phyloP scores from a whole-genome alignment of 2,797 vertebrate species.

The Momotus momota region DNA sequence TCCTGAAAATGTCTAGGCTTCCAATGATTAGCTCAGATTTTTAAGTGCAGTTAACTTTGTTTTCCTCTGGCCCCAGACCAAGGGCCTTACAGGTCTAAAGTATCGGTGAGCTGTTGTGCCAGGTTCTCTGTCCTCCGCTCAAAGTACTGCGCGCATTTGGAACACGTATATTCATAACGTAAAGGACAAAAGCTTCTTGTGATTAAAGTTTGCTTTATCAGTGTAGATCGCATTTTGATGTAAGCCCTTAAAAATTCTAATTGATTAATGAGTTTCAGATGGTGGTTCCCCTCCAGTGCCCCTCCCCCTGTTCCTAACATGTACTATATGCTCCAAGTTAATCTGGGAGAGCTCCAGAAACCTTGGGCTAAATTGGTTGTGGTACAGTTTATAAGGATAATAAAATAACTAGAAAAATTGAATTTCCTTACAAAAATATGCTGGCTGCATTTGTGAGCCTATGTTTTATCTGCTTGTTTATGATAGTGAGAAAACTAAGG shows the following conservation, averaged over 20 bases:
- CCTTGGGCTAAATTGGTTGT: conserved; percentile 54
- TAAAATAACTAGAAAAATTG: conserved; percentile 42
- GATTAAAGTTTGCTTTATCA: conserved; percentile 64
- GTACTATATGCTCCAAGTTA: conserved; percentile 42
- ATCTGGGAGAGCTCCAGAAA: conserved; percentile 62
- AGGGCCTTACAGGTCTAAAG: neutral
- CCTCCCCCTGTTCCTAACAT: conserved; percentile 32
- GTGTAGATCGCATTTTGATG: conserved; percentile 66
- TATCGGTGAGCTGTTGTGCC: neutral
- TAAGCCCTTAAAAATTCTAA: conserved; percentile 72
- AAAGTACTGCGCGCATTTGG: neutral
- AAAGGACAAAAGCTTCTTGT: conserved; percentile 62
- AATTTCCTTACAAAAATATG: conserved; percentile 10
- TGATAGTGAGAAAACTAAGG: neutral
- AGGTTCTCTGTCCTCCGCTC: neutral
- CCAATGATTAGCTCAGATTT: conserved; percentile 44
- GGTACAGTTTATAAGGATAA: conserved; percentile 57
- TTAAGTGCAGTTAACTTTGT: neutral
- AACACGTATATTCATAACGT: neutral
- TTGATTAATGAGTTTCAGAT: conserved; percentile 76
- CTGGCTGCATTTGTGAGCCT: neutral
- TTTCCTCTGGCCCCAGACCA: conserved; percentile 48
- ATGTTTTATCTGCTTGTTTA: conserved; percentile 29
- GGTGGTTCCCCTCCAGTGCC: conserved; percentile 48
- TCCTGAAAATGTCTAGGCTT: neutral